phyloP scores from a whole-genome alignment of 1,140 invertebrate genomes.

The Lordiphosa mommai region DNA sequence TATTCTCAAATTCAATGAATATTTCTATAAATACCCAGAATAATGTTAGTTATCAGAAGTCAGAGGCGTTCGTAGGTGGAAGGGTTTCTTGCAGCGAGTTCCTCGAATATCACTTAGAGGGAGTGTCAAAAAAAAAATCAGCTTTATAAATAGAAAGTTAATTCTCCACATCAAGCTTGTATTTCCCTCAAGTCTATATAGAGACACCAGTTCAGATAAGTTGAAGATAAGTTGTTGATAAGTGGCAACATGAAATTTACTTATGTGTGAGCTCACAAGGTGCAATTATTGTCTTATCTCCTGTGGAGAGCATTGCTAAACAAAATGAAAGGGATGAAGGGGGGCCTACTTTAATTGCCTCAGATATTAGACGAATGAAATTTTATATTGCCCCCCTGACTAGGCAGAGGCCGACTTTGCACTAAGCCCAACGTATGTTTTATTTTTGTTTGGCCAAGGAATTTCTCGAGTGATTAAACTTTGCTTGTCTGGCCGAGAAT shows the following conservation, averaged over 20 bases:
- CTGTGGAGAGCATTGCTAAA: constrained; percentile 20
- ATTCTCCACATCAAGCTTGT: too few species aligned
- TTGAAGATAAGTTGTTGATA: too few species aligned
- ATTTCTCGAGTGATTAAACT: constrained; percentile 33
- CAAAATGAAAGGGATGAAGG: constrained; percentile 5
- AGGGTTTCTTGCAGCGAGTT: too few species aligned
- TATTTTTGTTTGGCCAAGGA: constrained; percentile 9
- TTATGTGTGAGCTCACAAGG: constrained; percentile 2
- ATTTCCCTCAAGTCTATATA: too few species aligned
- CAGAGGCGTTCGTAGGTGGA: too few species aligned
- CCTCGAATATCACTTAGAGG: too few species aligned
- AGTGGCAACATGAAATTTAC: constrained; percentile 15
- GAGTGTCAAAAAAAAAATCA: too few species aligned
- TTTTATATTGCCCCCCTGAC: constrained; percentile 21
- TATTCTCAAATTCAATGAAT: too few species aligned
- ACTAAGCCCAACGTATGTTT: constrained; percentile 42
- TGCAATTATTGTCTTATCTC: constrained; percentile 39
- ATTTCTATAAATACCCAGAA: too few species aligned
- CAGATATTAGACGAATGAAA: constrained; percentile 43
- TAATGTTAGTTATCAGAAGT: too few species aligned
- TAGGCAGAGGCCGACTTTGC: constrained; percentile 38
- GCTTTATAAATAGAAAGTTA: too few species aligned
- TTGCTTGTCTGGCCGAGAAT: constrained; percentile 11
- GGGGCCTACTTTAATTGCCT: constrained; percentile 48
- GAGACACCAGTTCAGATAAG: too few species aligned